Evolutionary conservation across 2,113 vertebrate genomes (phyloP), one percentile per base, ranked within the genome.

Genomic region (Campylomormyrus tamandua): DNA sequence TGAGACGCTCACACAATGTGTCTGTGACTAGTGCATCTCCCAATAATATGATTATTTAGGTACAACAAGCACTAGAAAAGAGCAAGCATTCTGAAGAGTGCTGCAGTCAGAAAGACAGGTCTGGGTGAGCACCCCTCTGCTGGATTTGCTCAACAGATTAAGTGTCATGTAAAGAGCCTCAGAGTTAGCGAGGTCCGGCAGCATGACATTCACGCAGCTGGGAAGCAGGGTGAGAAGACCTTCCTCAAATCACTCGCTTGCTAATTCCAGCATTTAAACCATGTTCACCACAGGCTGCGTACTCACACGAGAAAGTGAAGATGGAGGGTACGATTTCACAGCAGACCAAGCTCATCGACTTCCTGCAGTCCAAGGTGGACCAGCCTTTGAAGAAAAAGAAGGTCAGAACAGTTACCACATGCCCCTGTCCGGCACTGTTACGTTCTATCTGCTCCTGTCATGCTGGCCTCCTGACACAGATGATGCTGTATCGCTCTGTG

Each of bases 301-400:
- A 97, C 96, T 99, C 98, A 92, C 98, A 99, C 92, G 98, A 99
- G 94, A 99, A 99, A 94, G 98, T 99, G 95, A 99, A 99, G 97
- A 98, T 99, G 98, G 98, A 99, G 93, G 98, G 98, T 89, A 99
- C 98, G 91, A 99, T 99, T 96, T 98, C 98, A 89, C 98, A 99
- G 93, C 98, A 99, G 95, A 99, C 97, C 93, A 99, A 99, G 94
- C 98, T 99, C 92, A 99, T 99, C 87, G 98, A 99, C 95, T 99
- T 99, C 93, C 96, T 99, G 49, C 98, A 99, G 96, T 95, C 98
- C 92, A 99, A 99, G 95, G 98, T 99, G 96, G 97, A 98, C 91
- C 98, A 99, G 21, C 98, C 98, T 83, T 97, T 97, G 42, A 99
- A 99, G 96, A 99, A 99, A 96, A 99, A 99, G 96, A 99, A 99